Conservation (phyloP, 1,140 invertebrate species). For the Liolophura sinensis region DNA sequence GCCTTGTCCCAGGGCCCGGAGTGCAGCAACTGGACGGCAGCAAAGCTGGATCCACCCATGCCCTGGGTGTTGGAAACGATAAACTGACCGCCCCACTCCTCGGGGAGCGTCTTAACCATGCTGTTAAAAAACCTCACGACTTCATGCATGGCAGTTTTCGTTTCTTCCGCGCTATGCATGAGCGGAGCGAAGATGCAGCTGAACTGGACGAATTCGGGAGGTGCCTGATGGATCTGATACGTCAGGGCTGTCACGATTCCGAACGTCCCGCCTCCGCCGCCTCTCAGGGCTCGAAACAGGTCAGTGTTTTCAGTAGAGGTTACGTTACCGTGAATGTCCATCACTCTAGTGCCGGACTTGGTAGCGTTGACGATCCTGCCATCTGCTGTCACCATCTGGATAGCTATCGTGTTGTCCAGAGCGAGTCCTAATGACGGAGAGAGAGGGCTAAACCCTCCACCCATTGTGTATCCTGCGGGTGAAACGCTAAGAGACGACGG, state of each 20-base stretch:
- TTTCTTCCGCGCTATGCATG: neutral
- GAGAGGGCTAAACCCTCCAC: constrained; percentile 38
- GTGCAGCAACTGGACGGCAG: constrained; percentile 2
- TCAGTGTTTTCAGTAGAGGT: constrained; percentile 15
- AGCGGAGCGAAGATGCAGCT: neutral
- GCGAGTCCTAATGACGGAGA: constrained; percentile 30
- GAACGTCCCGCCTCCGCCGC: constrained; percentile 39
- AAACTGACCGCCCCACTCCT: constrained; percentile 18
- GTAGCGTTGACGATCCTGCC: constrained; percentile 13
- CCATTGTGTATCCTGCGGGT: constrained; percentile 33
- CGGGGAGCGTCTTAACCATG: constrained; percentile 4
- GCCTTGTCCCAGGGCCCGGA: constrained; percentile 12
- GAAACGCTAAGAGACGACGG: constrained; percentile 32
- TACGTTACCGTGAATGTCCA: neutral
- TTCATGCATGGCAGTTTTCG: neutral
- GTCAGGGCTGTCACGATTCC: constrained; percentile 27
- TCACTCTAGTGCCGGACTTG: constrained; percentile 5
- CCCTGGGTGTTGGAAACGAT: constrained; percentile 8
- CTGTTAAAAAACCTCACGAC: constrained; percentile 9
- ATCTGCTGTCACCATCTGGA: constrained; percentile 27
- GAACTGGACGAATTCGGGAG: constrained; percentile 8
- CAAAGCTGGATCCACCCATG: neutral
- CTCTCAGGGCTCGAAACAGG: constrained; percentile 40
- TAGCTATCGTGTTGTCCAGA: constrained; percentile 34
- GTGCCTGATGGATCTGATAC: constrained; percentile 26